Evolutionary conservation across 2,797 vertebrate species (phyloP), one percentile per base, ranked within the genome.

Genomic region (Clarias platycephalus): DNA sequence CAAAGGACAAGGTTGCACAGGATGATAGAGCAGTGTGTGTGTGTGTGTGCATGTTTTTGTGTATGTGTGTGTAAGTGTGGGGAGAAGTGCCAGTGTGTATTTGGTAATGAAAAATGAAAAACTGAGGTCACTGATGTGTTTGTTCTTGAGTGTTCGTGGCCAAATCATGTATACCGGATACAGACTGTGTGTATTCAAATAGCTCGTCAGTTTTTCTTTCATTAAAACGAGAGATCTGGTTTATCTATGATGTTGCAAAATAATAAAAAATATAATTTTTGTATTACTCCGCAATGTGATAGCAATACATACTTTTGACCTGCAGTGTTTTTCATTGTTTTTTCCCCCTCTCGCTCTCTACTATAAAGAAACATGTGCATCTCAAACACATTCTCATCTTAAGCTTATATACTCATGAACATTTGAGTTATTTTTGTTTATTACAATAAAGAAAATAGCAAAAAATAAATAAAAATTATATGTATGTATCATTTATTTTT

Each of bases 1-100:
- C 20, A 74, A 68, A 18, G 66, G 53, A 53, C 60, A 66, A 87
- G 83, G 83, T 76, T 84, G 31, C 26, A 84, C 34, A 60, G 22
- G 22, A 57, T 26, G 68, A 74, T 60, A 8, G 12, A 63, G 26
- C 5, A 7, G 4, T 7, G 8, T 40, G 40, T 31, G 31, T 31
- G 9, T 49, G 44, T 10, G 2, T 49, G 44, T 2, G 10, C 49
- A 13, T 53, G 49, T 53, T 53, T 53, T 5, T 13, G 55, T 40
- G 53, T 18, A 5, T 75, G 70, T 49, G 57, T 74, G 58, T 62
- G 37, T 62, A 60, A 58, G 55, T 53, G 62, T 34, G 22, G 4
- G 4, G 1, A 28, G 9, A 4, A 80, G 34, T 34, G 37, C 7
- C 7, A 18, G 62, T 31, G 78, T 66, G 49, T 66, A 15, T 49